phyloP scores from a whole-genome alignment of 2,797 vertebrate genomes.

The Tapirus indicus region DNA sequence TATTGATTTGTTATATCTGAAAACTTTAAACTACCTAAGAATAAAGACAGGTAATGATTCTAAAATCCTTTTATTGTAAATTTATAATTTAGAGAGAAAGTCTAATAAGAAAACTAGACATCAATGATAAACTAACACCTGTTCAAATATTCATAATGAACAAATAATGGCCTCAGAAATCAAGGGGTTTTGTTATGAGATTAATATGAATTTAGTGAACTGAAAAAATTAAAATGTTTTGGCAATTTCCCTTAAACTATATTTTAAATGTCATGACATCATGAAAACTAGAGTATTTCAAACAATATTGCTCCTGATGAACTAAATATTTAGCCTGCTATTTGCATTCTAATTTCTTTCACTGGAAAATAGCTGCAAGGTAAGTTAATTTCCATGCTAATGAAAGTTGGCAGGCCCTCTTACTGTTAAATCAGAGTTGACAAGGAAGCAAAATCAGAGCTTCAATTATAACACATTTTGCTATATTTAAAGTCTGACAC shows the following conservation, averaged over 20 bases:
- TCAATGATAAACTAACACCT: background rate
- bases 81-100: background rate
- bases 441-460: constrained; percentile 60
- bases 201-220: constrained; percentile 44
- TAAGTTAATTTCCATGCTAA: constrained; percentile 64
- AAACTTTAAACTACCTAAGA: background rate
- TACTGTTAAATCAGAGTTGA: constrained; percentile 62
- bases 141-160: constrained; percentile 12
- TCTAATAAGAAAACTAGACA: constrained; percentile 39
- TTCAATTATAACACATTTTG: constrained; percentile 53
- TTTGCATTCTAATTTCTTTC: constrained; percentile 59
- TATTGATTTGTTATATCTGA: background rate
- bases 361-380: constrained; percentile 55
- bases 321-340: constrained; percentile 42
- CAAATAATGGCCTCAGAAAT: constrained; percentile 40
- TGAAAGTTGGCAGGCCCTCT: background rate
- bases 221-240: constrained; percentile 45
- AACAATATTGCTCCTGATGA: background rate
- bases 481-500: constrained; percentile 44
- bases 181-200: background rate
- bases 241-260: constrained; percentile 27
- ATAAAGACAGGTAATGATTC: background rate
- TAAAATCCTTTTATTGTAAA: constrained; percentile 9
- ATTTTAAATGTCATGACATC: constrained; percentile 44
- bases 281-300: constrained; percentile 53